phyloP scores from a whole-genome alignment of 1,140 invertebrate species.

The Aphelenchoides fujianensis region DNA sequence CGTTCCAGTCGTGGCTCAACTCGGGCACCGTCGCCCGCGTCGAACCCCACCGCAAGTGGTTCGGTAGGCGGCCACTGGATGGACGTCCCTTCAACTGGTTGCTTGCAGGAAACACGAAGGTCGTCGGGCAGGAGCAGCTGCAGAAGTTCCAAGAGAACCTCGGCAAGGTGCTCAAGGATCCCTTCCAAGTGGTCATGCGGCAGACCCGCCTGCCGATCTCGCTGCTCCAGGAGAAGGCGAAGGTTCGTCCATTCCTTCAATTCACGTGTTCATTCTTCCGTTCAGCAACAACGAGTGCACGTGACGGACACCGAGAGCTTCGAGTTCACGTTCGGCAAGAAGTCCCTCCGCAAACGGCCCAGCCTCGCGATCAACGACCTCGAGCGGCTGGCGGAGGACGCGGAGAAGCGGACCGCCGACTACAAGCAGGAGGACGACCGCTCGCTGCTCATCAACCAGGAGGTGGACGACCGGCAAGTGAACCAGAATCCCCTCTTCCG shows the following conservation, averaged over 20 bases:
- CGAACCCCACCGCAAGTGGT: slow-evolving; percentile 97
- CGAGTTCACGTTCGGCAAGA: slow-evolving; percentile 88
- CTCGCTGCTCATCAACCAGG: slow-evolving; percentile 70
- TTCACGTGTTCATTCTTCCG: slow-evolving; percentile 36
- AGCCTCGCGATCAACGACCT: slow-evolving; percentile 72
- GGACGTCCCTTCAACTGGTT: slow-evolving; percentile 21
- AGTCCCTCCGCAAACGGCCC: slow-evolving; percentile 84
- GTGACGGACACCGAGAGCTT: slow-evolving; percentile 91
- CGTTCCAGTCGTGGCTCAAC: slow-evolving; percentile 83
- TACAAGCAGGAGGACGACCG: slow-evolving; percentile 78
- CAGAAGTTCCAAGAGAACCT: slow-evolving; percentile 96
- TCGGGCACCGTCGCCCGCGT: slow-evolving; percentile 86
- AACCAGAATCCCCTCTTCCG: slow-evolving; percentile 65
- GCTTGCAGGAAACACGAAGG: slow-evolving; percentile 67
- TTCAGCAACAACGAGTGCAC: slow-evolving; percentile 78
- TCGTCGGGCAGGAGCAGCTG: slow-evolving; percentile 84
- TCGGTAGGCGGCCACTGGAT: slow-evolving; percentile 67
- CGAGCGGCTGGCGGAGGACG: slow-evolving; percentile 71
- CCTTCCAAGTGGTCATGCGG: slow-evolving; percentile 95
- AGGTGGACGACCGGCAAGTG: slow-evolving; percentile 57
- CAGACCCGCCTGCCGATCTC: slow-evolving; percentile 90
- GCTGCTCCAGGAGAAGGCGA: slow-evolving; percentile 85
- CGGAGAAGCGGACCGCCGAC: slow-evolving; percentile 68
- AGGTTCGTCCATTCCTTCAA: slow-evolving; percentile 64
- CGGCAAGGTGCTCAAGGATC: slow-evolving; percentile 86